A percentile compares a stretch with the other conserved stretches of the same genome.
phyloP scores from a whole-genome alignment of 2,113 vertebrate genomes.

The Arenaria interpres region DNA sequence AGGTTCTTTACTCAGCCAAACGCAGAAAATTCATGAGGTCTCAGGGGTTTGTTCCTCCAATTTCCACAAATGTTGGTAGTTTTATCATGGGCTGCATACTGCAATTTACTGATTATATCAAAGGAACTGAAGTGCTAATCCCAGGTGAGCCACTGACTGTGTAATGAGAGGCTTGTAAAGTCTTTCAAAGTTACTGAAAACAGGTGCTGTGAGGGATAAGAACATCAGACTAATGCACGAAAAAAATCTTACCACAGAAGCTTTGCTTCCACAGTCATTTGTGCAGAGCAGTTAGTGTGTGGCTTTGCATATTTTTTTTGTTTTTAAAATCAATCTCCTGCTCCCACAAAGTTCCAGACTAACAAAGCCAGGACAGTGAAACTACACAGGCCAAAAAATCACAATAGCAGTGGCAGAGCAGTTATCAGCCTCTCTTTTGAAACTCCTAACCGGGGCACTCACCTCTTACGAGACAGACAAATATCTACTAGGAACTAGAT shows the following conservation, averaged over 20 bases:
- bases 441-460: not conserved
- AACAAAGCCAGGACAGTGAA: not conserved
- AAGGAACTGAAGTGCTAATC: constrained; percentile 41
- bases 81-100: not conserved
- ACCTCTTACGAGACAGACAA: not conserved
- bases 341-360: not conserved
- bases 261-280: not conserved
- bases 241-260: not conserved
- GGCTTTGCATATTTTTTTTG: not conserved
- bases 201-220: constrained; percentile 57
- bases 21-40: not conserved
- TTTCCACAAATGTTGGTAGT: not conserved
- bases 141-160: not conserved
- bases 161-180: constrained; percentile 30
- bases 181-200: constrained; percentile 42
- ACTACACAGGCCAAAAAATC: not conserved
- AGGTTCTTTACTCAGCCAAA: constrained; percentile 6
- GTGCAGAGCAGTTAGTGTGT: not conserved
- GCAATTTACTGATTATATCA: constrained; percentile 45
- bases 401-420: not conserved
- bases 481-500: constrained; percentile 13
- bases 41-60: constrained; percentile 2
- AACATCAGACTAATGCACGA: not conserved
- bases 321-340: not conserved
- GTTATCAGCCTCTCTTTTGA: not conserved